These are phyloP conservation scores for Prolemur simus DNA, from an alignment of 2,113 vertebrate genomes.

Conservation along the genomic window DNA sequence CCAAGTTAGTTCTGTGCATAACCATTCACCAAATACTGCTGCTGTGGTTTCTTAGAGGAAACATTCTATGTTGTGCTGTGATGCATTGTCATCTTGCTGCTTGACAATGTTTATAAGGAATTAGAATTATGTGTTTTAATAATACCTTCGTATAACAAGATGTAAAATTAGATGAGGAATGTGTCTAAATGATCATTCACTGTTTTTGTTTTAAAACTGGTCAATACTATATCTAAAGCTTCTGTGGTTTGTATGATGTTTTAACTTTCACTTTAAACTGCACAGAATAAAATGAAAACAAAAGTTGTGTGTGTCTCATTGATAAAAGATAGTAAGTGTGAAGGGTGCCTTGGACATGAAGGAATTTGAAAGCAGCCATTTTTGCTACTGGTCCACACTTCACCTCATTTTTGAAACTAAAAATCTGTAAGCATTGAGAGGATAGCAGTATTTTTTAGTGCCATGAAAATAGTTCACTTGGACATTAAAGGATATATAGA, in stretches of 20 bases:
- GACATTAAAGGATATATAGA: background rate
- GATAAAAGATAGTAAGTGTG: background rate
- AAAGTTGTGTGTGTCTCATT: slow-evolving; percentile 44
- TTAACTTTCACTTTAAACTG: slow-evolving; percentile 78
- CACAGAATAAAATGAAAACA: slow-evolving; percentile 79
- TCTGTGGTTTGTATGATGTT: slow-evolving; percentile 75
- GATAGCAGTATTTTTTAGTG: background rate
- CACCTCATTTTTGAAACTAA: background rate
- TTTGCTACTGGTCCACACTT: background rate
- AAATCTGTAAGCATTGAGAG: background rate
- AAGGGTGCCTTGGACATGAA: background rate
- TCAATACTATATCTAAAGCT: slow-evolving; percentile 72
- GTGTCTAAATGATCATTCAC: slow-evolving; percentile 57
- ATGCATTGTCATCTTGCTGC: slow-evolving; percentile 71
- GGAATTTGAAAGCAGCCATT: background rate
- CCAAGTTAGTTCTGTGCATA: slow-evolving; percentile 65
- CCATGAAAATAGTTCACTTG: background rate
- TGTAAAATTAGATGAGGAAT: slow-evolving; percentile 59
- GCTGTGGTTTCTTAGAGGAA: slow-evolving; percentile 63
- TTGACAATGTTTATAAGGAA: slow-evolving; percentile 72
- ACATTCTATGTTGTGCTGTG: slow-evolving; percentile 43
- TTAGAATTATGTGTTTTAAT: slow-evolving; percentile 56
- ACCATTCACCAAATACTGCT: slow-evolving; percentile 60
- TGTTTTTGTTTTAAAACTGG: slow-evolving; percentile 64
- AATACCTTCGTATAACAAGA: slow-evolving; percentile 23